Conservation (phyloP, 2,797 vertebrate genomes). For the Borostomias antarcticus region DNA sequence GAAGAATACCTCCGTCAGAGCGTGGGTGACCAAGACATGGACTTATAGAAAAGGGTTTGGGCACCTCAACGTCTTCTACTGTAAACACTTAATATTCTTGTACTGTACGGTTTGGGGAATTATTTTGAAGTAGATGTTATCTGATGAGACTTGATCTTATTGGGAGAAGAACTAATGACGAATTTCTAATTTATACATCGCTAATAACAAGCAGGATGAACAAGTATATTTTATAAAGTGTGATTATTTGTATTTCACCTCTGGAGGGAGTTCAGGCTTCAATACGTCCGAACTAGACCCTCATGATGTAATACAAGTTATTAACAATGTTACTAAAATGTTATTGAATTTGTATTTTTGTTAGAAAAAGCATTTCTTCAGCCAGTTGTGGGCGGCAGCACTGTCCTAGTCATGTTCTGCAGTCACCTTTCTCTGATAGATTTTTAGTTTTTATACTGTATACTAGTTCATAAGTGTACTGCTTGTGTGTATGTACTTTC, state of each 20-base stretch:
- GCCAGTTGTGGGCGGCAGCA: too few relatives aligned
- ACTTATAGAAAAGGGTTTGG: slow-evolving; percentile 41
- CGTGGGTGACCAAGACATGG: slow-evolving; percentile 83
- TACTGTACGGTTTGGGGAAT: too few relatives aligned
- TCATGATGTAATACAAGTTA: background rate
- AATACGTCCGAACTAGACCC: too few relatives aligned
- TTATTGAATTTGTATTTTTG: too few relatives aligned
- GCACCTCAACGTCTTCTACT: background rate
- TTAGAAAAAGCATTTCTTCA: too few relatives aligned
- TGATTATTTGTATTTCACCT: background rate
- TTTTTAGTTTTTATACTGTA: too few relatives aligned
- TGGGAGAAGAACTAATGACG: background rate
- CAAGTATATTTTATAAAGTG: background rate
- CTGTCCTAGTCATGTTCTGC: background rate
- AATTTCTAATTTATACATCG: background rate
- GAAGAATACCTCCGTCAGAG: slow-evolving; percentile 86
- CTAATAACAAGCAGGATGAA: too few relatives aligned
- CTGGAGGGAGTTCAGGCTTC: background rate
- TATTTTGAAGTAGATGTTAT: background rate
- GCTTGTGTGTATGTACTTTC: too few relatives aligned
- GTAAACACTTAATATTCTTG: slow-evolving; percentile 27
- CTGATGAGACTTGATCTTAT: background rate
- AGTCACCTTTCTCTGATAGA: too few relatives aligned
- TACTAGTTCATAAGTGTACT: too few relatives aligned
- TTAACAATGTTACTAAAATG: too few relatives aligned